Evolutionary conservation across 2,113 vertebrate species (phyloP).

Genomic region (Crypturellus undulatus): DNA sequence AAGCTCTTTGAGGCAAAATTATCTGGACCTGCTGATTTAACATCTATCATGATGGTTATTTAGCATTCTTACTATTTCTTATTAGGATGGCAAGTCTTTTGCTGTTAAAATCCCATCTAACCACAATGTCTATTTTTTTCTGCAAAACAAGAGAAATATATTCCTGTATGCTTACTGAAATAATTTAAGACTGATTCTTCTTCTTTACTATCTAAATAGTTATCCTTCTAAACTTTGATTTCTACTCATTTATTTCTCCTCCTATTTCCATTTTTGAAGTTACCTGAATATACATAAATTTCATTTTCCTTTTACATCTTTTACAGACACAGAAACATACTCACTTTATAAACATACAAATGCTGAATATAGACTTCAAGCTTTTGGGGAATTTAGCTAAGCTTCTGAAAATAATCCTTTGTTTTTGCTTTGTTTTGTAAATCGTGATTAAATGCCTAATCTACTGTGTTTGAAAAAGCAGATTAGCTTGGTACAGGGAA

Average conservation of each 20-base stretch:
- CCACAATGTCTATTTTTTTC: background rate
- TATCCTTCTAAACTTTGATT: background rate
- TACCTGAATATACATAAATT: background rate
- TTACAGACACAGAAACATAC: background rate
- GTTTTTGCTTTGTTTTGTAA: background rate
- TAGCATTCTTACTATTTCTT: conserved; percentile 25
- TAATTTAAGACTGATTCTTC: background rate
- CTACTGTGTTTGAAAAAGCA: background rate
- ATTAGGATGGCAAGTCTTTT: background rate
- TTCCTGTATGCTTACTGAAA: background rate
- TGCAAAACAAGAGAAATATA: background rate
- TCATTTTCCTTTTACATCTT: background rate
- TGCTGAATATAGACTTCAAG: background rate
- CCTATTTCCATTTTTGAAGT: background rate
- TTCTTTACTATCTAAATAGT: background rate
- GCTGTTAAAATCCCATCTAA: conserved; percentile 1
- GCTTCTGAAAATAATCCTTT: background rate
- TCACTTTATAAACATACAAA: background rate
- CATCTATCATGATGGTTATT: conserved; percentile 11
- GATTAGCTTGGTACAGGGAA: background rate
- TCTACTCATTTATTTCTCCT: background rate
- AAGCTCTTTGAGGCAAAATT: conserved; percentile 27
- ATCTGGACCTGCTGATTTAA: conserved; percentile 23
- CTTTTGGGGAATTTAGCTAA: background rate
- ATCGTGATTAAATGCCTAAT: background rate